Conservation (phyloP, 2,113 vertebrate species). For the Macrotis lagotis region DNA sequence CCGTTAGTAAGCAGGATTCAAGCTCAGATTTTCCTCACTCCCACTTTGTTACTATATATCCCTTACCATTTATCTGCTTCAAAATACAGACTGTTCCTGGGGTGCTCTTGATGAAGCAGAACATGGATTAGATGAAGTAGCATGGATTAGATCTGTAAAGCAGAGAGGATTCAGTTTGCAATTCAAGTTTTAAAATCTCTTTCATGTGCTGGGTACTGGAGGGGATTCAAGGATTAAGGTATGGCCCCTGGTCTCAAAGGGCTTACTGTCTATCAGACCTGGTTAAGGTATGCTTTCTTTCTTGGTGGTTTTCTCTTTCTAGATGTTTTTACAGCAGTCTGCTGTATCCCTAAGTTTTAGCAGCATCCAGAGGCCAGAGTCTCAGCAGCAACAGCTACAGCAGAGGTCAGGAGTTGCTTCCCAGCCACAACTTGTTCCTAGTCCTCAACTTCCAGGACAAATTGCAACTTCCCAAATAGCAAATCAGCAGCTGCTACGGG, state of each 20-base stretch:
- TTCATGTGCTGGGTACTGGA: background rate
- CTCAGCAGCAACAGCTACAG: conserved; percentile 77
- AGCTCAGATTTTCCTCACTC: background rate
- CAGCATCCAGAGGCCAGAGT: conserved; percentile 74
- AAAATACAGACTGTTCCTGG: background rate
- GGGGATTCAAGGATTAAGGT: background rate
- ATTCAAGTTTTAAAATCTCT: background rate
- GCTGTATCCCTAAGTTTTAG: conserved; percentile 81
- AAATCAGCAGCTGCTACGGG: conserved; percentile 81
- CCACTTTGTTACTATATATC: background rate
- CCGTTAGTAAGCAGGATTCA: background rate
- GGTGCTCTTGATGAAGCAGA: background rate
- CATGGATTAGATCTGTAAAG: background rate
- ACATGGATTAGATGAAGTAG: background rate
- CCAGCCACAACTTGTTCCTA: conserved; percentile 80
- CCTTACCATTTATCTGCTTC: background rate
- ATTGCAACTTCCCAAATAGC: conserved; percentile 76
- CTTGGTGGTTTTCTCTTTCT: conserved; percentile 54
- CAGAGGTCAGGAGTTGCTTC: conserved; percentile 71
- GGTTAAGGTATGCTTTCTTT: background rate
- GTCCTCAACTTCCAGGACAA: conserved; percentile 79
- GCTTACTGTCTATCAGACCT: background rate
- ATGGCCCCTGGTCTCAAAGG: background rate
- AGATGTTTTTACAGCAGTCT: conserved; percentile 86
- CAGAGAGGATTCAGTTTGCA: background rate